Conservation (phyloP, 2,797 vertebrate species). For the Eleutherodactylus coqui region DNA sequence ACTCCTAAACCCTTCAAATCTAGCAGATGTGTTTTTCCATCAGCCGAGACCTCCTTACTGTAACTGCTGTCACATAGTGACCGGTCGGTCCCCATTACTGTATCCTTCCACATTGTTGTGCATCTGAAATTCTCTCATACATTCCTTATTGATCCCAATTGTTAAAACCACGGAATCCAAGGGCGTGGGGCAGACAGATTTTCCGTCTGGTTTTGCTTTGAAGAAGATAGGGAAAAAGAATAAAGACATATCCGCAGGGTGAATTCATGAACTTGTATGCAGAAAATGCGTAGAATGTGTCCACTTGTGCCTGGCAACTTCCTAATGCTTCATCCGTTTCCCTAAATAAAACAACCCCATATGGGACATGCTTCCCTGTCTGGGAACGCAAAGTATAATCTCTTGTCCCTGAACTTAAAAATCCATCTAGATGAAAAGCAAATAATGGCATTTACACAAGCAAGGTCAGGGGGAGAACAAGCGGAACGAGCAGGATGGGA, state of each 20-base stretch:
- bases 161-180: conserved; percentile 50
- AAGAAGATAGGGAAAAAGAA: conserved; percentile 56
- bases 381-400: conserved; percentile 59
- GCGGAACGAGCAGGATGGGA: not conserved
- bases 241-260: conserved; percentile 50
- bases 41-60: not conserved
- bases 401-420: conserved; percentile 47
- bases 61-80: not conserved
- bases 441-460: conserved; percentile 43
- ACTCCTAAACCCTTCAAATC: not conserved
- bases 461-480: conserved; percentile 34
- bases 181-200: conserved; percentile 47
- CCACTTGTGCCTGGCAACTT: conserved; percentile 43
- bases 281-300: conserved; percentile 60
- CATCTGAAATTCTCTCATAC: conserved; percentile 44
- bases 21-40: conserved; percentile 28
- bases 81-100: not conserved
- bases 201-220: conserved; percentile 59
- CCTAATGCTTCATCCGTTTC: conserved; percentile 58
- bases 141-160: conserved; percentile 60
- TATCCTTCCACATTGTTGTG: conserved; percentile 25
- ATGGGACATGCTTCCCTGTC: conserved; percentile 58
- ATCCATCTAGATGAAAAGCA: conserved; percentile 59
- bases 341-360: conserved; percentile 61
- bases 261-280: conserved; percentile 59